Conservation (phyloP, 2,888 invertebrate species). For the Anarsia innoxiella region DNA sequence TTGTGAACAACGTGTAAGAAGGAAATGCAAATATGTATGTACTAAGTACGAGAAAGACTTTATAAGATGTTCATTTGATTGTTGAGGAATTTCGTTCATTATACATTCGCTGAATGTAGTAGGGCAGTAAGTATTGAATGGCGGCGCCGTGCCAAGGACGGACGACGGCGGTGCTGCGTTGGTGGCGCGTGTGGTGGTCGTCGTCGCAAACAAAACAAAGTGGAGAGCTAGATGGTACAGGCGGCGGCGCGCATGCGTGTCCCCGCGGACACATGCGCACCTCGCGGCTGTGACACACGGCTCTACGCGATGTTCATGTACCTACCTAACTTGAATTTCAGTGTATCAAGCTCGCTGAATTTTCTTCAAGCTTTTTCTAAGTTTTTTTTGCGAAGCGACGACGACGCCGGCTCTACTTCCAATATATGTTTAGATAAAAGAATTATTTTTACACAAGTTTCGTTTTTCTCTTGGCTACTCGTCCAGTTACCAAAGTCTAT, state of each 20-base stretch:
- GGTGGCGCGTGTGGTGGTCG: too few species aligned
- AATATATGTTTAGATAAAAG: neutral
- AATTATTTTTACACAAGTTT: neutral
- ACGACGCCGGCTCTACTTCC: neutral
- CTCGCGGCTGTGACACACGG: neutral
- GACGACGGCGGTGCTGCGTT: neutral
- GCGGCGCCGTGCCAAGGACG: neutral
- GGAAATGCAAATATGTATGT: too few species aligned
- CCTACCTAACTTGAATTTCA: too few species aligned
- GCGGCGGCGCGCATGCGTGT: neutral
- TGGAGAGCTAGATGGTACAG: neutral
- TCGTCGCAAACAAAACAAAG: too few species aligned
- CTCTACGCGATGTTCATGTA: too few species aligned
- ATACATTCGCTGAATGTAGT: conserved; percentile 13
- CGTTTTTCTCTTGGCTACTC: neutral
- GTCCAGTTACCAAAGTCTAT: neutral
- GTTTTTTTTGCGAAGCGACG: neutral
- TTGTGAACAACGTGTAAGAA: too few species aligned
- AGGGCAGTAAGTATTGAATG: neutral
- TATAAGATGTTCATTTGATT: neutral
- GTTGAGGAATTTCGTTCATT: neutral
- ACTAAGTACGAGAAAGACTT: too few species aligned
- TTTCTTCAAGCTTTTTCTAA: too few species aligned
- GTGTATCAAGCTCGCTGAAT: too few species aligned
- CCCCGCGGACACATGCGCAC: neutral